Evolutionary conservation across 2,113 vertebrate genomes (phyloP), one percentile per base, ranked within the genome.

Genomic region (Neogobius melanostomus): DNA sequence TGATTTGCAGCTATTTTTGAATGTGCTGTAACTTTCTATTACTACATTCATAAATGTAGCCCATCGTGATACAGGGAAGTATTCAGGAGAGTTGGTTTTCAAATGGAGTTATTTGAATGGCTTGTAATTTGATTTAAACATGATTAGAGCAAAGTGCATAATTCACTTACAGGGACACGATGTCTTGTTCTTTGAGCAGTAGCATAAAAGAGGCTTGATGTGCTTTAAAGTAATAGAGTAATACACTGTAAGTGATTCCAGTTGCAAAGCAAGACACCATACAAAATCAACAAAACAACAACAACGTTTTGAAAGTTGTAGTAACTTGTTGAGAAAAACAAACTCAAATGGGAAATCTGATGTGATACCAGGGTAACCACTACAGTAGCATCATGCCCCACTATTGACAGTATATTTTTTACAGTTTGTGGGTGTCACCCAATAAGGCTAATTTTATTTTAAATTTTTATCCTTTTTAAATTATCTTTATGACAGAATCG

Each of bases 11-110:
- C 11, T 87, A 76, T 84, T 82, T 87, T 76, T 77, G 65, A 36
- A 5, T 36, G 28, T 36, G 64, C 72, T 72, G 76, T 42, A 68
- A 62, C 42, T 74, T 44, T 3, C 21, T 72, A 79, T 85, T 47
- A 66, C 64, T 72, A 48, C 5, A 2, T 68, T 84, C 46, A 66
- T 77, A 74, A 77, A 81, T 62, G 68, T 54, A 36, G 45, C n/a
- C 1, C n/a, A 61, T 51, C 11, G 0, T 67, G 66, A 82, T 16
- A 56, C 36, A 45, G 74, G 64, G 62, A 47, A 43, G 53, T 2
- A 8, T 71, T 15, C 47, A 87, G 87, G 82, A 69, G 67, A 69
- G 46, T 81, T 87, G 79, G 82, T 16, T 28, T 69, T 53, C 21
- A 14, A 12, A 36, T 59, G 12, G 28, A 11, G 56, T 66, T 11